Evolutionary conservation across 2,113 vertebrate genomes (phyloP).

Genomic region (Microtus pennsylvanicus): DNA sequence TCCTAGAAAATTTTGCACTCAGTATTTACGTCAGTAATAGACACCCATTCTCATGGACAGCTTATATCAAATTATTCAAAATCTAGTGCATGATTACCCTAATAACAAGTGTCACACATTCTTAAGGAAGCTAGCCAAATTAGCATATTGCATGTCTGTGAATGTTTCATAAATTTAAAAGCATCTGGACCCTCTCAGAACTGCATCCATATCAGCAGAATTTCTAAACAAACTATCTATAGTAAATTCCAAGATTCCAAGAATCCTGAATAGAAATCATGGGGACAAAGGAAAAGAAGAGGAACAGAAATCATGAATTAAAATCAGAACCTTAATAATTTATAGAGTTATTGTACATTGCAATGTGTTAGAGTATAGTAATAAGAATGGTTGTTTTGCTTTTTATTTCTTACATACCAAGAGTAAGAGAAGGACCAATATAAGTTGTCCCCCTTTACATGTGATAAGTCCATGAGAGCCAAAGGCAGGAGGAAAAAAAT

Average conservation of each 20-base stretch:
- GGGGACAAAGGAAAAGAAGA: neutral
- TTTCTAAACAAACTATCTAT: constrained; percentile 22
- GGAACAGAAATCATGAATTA: neutral
- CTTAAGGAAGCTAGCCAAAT: neutral
- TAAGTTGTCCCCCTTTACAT: neutral
- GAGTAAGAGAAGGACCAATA: neutral
- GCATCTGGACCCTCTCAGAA: neutral
- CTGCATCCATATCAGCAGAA: neutral
- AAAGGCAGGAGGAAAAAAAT: neutral
- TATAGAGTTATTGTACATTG: neutral
- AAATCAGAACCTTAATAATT: neutral
- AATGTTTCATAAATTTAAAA: constrained; percentile 25
- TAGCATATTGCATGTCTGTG: neutral
- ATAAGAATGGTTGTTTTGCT: neutral
- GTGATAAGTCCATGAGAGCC: neutral
- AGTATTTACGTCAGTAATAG: neutral
- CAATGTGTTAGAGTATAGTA: constrained; percentile 19
- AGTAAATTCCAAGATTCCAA: neutral
- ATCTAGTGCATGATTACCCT: constrained; percentile 24
- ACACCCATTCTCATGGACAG: neutral
- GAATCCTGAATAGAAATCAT: neutral
- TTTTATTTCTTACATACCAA: neutral
- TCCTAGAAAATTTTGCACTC: neutral
- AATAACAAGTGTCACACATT: neutral
- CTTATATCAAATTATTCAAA: neutral